Evolutionary conservation across 1,140 invertebrate species (phyloP).

Genomic region (Orius insidiosus): DNA sequence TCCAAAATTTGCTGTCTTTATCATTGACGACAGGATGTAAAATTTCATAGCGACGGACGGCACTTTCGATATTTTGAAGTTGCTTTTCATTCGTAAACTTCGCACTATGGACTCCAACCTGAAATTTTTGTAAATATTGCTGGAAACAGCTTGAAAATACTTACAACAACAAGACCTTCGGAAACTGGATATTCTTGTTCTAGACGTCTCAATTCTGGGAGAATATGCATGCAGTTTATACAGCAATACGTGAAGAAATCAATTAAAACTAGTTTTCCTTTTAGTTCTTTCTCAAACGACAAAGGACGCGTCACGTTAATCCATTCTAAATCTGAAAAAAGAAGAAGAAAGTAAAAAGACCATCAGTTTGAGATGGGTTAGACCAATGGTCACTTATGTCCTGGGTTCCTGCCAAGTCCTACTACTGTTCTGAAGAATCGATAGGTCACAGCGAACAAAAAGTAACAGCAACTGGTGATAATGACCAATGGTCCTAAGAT

Average conservation of each 20-base stretch:
- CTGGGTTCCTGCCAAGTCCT: too few relatives aligned
- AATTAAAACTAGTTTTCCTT: conserved; percentile 63
- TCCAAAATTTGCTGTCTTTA: conserved; percentile 53
- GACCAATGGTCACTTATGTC: too few relatives aligned
- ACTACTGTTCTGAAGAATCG: too few relatives aligned
- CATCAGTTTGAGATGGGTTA: too few relatives aligned
- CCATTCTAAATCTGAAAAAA: conserved; percentile 76
- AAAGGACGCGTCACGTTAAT: conserved; percentile 54
- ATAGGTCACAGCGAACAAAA: too few relatives aligned
- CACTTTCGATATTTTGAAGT: conserved; percentile 57
- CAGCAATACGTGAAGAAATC: conserved; percentile 97
- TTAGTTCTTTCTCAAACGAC: conserved; percentile 42
- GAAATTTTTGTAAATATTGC: conserved; percentile 16
- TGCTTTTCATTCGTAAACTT: conserved; percentile 85
- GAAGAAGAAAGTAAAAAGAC: too few relatives aligned
- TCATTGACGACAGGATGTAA: conserved; percentile 82
- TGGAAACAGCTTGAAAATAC: too few relatives aligned
- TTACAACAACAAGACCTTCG: conserved; percentile 61
- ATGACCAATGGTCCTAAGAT: too few relatives aligned
- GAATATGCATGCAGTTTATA: conserved; percentile 89
- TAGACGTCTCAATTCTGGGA: conserved; percentile 64
- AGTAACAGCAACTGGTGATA: too few relatives aligned
- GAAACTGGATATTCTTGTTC: conserved; percentile 50
- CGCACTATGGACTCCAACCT: conserved; percentile 85
- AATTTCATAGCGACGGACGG: conserved; percentile 69